A percentile compares a stretch with the other conserved stretches of the same genome.
Evolutionary conservation across 1,140 invertebrate genomes (phyloP).

Genomic region (Homarus americanus): DNA sequence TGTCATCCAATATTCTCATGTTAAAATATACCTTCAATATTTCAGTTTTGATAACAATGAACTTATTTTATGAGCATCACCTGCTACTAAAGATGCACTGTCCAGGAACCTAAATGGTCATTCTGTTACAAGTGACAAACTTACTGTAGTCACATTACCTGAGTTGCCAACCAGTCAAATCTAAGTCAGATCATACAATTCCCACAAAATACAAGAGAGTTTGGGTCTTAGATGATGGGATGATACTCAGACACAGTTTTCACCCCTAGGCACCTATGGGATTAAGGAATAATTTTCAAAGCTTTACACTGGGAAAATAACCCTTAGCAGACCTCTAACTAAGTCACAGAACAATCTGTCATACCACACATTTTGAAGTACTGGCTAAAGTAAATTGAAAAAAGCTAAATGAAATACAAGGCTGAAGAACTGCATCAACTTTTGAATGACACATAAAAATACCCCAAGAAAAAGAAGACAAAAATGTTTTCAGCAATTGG

Average conservation of each 20-base stretch:
- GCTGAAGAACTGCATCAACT: background rate
- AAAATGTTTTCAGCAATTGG: background rate
- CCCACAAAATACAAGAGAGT: conserved; percentile 7
- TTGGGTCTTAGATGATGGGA: background rate
- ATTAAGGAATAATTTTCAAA: conserved; percentile 42
- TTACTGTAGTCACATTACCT: conserved; percentile 2
- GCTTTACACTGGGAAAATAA: conserved; percentile 28
- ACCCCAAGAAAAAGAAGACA: background rate
- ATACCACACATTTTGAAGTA: conserved; percentile 6
- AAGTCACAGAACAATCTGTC: conserved; percentile 14
- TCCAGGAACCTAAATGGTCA: too few relatives aligned
- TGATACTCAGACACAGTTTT: conserved; percentile 15
- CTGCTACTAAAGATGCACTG: too few relatives aligned
- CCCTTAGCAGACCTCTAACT: conserved; percentile 22
- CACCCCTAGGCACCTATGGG: conserved; percentile 55
- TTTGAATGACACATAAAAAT: conserved; percentile 5
- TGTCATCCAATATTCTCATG: too few relatives aligned
- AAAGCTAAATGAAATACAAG: background rate
- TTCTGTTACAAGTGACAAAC: too few relatives aligned
- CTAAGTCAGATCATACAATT: background rate
- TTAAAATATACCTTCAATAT: too few relatives aligned
- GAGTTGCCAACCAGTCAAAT: background rate
- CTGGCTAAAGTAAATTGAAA: background rate
- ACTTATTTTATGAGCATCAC: too few relatives aligned
- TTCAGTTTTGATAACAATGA: too few relatives aligned